Percentiles rank a stretch among this genome's conserved stretches.
phyloP scores from a whole-genome alignment of 2,888 invertebrate species.

The Carcina quercana region DNA sequence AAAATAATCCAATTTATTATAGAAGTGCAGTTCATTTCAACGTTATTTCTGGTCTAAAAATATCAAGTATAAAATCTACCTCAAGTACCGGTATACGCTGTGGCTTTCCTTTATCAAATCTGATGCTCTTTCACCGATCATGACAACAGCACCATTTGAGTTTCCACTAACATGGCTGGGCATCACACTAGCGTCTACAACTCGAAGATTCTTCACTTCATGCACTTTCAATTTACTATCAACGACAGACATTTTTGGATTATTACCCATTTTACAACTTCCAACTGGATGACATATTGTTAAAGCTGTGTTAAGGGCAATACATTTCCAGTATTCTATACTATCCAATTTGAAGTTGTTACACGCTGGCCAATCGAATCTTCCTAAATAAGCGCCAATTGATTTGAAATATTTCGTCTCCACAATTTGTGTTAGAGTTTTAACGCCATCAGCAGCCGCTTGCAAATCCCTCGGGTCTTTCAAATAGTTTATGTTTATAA shows the following conservation, averaged over 20 bases:
- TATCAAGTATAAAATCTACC: too few species aligned
- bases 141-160: constrained; percentile 84
- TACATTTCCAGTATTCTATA: constrained; percentile 40
- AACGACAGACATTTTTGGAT: constrained; percentile 30
- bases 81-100: too few species aligned
- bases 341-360: constrained; percentile 28
- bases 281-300: constrained; percentile 81
- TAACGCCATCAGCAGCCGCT: constrained; percentile 31
- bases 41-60: too few species aligned
- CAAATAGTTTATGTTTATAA: constrained; percentile 78
- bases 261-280: constrained; percentile 75
- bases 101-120: constrained; percentile 78
- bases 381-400: constrained; percentile 30
- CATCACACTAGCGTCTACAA: constrained; percentile 87
- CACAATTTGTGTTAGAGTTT: constrained; percentile 32
- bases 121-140: constrained; percentile 86
- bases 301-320: constrained; percentile 56
- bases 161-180: constrained; percentile 83
- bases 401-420: constrained; percentile 34
- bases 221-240: constrained; percentile 78
- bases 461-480: constrained; percentile 55
- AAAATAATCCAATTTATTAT: too few species aligned
- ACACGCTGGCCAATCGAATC: constrained; percentile 34
- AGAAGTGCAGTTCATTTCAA: too few species aligned
- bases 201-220: constrained; percentile 77